Evolutionary conservation across 2,888 invertebrate species (phyloP).

Genomic region (Kuschelorhynchus macadamiae): DNA sequence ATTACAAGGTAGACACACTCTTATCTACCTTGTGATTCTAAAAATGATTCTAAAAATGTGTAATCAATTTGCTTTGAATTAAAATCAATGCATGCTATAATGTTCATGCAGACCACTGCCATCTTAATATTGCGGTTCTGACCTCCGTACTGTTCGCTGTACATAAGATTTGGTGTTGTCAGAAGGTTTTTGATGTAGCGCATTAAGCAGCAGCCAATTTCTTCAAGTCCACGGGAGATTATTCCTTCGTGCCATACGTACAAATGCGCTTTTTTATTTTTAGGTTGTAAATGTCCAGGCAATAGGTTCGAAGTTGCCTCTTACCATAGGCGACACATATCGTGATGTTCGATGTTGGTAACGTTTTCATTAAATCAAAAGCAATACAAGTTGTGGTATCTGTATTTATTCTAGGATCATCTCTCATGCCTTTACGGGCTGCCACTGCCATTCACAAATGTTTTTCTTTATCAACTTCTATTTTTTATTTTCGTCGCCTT

Average conservation of each 20-base stretch:
- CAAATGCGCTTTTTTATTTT: conserved; percentile 4
- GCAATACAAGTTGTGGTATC: conserved; percentile 8
- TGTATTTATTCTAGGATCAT: not conserved
- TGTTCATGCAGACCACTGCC: too few species aligned
- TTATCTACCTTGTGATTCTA: too few species aligned
- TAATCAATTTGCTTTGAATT: too few species aligned
- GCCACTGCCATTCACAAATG: too few species aligned
- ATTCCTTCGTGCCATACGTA: conserved; percentile 13
- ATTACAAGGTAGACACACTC: not conserved
- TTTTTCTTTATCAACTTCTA: not conserved
- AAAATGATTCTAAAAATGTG: too few species aligned
- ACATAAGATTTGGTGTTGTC: not conserved
- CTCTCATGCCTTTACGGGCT: too few species aligned
- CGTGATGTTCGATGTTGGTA: conserved; percentile 17
- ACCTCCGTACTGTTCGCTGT: not conserved
- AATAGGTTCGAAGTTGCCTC: conserved; percentile 26
- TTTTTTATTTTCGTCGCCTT: not conserved
- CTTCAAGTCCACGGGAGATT: conserved; percentile 3
- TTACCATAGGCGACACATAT: conserved; percentile 25
- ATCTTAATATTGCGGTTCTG: not conserved
- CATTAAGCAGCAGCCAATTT: conserved; percentile 14
- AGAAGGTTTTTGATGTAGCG: conserved; percentile 14
- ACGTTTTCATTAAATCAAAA: conserved; percentile 27
- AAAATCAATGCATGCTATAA: too few species aligned
- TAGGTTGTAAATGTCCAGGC: conserved; percentile 24